phyloP scores from a whole-genome alignment of 2,888 invertebrate species.

The Rotaria sp. region DNA sequence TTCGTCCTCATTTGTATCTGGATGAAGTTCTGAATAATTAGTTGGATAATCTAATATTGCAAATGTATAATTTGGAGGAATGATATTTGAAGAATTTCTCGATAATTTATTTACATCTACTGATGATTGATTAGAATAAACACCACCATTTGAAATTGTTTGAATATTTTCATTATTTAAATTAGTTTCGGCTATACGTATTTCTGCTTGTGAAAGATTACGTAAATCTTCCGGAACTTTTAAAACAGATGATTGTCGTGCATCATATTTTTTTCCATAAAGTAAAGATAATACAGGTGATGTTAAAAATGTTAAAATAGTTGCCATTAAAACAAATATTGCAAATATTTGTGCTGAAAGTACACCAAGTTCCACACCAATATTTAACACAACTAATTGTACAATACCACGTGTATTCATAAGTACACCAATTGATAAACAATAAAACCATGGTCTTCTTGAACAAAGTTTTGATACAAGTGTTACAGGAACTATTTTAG shows the following conservation, averaged over 20 bases:
- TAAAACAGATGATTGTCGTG: background rate
- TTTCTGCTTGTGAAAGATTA: background rate
- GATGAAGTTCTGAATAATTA: background rate
- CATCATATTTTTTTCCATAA: background rate
- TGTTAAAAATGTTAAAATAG: background rate
- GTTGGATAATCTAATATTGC: background rate
- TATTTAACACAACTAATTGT: background rate
- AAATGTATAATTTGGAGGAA: background rate
- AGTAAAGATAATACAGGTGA: background rate
- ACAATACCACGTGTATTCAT: slow-evolving; percentile 26
- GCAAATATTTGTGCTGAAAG: background rate
- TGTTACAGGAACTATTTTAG: background rate
- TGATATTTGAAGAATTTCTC: too few relatives aligned
- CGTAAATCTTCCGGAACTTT: background rate
- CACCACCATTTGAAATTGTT: background rate
- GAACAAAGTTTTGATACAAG: background rate
- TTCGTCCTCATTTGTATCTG: too few relatives aligned
- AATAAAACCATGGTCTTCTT: background rate
- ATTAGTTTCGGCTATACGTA: background rate
- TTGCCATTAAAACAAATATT: slow-evolving; percentile 2
- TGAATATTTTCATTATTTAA: background rate
- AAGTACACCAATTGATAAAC: background rate
- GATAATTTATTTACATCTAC: too few relatives aligned
- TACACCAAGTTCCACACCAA: background rate
- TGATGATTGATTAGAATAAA: background rate